Base-by-base conservation (phyloP, 2,888 invertebrate genomes). In the Caenorhabditis uteleia region DNA sequence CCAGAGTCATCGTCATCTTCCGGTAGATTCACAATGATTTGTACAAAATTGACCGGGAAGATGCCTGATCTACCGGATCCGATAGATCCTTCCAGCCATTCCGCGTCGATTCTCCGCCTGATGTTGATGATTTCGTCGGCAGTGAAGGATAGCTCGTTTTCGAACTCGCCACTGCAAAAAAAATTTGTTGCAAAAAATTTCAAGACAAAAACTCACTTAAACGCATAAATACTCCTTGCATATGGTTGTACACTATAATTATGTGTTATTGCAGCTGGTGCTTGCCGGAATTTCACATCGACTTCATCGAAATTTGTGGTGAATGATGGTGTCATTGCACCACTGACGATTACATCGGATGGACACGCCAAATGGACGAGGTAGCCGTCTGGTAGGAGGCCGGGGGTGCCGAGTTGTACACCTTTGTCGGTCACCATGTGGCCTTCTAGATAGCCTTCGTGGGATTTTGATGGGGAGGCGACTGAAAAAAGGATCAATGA, bases 111-210 rank as follows among this genome's bases (percentile, higher is more conserved):
- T 27, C 71, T 51, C 10, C 68, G 54, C 1, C 46, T 48, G 14
- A 79, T 45, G 23, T 48, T 53, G 26, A 79, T 68, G 29, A 79
- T 60, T n/a, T 77, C 74, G 18, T 77, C 77, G 21, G 73, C 74
- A 20, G 49, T 21, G 39, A 79, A 79, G 1, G 68, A 68, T n/a
- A 78, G 61, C 54, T 79, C 79, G 31, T 70, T 70, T 6, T 51
- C 66, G 48, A 62, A 74, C 42, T 79, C 76, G 21, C 74, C 73
- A 33, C 79, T 79, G 54, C 20, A 56, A 48, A 34, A 1, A 27
- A 18, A 21, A 26, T 7, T 44, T 33, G 26, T 31, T 36, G n/a
- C 25, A 18, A 46, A 16, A 36, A 40, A 43, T 10, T 16, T 21
- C 20, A 25, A 27, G 21, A 21, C 8, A 43, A 54, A 39, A 57